These are phyloP conservation scores for Leptothorax acervorum DNA, from an alignment of 2,888 invertebrate genomes.

Conservation along the genomic window DNA sequence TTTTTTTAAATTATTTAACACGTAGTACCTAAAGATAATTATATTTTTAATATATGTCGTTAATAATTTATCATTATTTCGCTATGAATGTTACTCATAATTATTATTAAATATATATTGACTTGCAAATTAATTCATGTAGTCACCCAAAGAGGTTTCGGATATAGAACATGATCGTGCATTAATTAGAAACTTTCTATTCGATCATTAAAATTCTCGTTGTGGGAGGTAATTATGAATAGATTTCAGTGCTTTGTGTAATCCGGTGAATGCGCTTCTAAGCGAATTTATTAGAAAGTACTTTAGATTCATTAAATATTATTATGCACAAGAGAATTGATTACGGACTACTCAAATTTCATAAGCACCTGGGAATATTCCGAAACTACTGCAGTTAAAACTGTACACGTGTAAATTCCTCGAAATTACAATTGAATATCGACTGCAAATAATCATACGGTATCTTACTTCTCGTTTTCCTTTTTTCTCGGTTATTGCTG, in stretches of 20 bases:
- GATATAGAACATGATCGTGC: conserved; percentile 13
- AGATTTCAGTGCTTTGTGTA: conserved; percentile 20
- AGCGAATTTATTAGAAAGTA: conserved; percentile 26
- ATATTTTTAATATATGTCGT: neutral
- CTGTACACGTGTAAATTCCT: conserved; percentile 4
- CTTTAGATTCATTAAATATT: conserved; percentile 59
- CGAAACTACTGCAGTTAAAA: conserved; percentile 58
- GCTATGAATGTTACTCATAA: neutral
- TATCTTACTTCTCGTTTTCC: neutral
- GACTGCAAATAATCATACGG: conserved; percentile 5
- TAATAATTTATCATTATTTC: neutral
- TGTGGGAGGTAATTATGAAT: neutral
- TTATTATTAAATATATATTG: neutral
- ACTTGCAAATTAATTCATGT: neutral
- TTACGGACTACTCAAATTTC: conserved; percentile 26
- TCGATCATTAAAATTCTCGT: conserved; percentile 25
- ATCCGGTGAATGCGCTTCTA: neutral
- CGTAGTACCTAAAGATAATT: neutral
- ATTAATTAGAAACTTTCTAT: conserved; percentile 43
- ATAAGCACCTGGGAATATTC: conserved; percentile 22
- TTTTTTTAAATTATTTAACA: neutral
- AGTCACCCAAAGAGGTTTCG: neutral
- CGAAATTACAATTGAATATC: conserved; percentile 34
- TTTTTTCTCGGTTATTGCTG: conserved; percentile 11
- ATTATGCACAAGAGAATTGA: conserved; percentile 60